Evolutionary conservation across 2,113 vertebrate species (phyloP).

Genomic region (human): DNA sequence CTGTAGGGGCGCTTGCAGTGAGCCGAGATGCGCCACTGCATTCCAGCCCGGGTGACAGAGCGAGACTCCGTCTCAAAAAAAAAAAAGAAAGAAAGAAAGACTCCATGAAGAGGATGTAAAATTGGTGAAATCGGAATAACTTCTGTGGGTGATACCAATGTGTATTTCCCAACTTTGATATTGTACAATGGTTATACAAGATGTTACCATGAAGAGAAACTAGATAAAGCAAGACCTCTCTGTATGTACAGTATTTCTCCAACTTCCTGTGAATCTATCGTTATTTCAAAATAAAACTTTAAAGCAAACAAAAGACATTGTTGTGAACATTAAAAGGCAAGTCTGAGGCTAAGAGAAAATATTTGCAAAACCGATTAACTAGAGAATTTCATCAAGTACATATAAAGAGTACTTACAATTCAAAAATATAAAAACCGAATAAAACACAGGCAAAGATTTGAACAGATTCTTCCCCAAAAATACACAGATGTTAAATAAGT

Average conservation of each 20-base stretch:
- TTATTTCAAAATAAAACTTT: neutral
- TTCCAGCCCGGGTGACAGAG: too few species aligned
- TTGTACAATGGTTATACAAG: neutral
- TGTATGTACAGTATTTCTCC: neutral
- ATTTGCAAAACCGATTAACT: neutral
- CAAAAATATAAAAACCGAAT: neutral
- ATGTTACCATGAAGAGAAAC: neutral
- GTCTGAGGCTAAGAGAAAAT: neutral
- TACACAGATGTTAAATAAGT: neutral
- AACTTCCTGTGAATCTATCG: neutral
- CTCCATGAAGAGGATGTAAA: neutral
- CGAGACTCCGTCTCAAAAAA: too few species aligned
- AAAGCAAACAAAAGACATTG: neutral
- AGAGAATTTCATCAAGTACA: neutral
- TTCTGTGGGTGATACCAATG: neutral
- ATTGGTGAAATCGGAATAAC: neutral
- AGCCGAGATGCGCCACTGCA: too few species aligned
- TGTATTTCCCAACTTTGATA: neutral
- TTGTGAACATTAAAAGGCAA: neutral
- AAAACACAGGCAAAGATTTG: neutral
- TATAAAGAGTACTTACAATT: neutral
- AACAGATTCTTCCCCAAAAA: neutral
- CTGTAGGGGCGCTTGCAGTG: too few species aligned
- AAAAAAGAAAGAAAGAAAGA: too few species aligned
- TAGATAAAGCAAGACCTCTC: neutral